These are phyloP conservation scores for Caenorhabditis remanei DNA, from an alignment of 1,140 invertebrate genomes.

Conservation along the genomic window DNA sequence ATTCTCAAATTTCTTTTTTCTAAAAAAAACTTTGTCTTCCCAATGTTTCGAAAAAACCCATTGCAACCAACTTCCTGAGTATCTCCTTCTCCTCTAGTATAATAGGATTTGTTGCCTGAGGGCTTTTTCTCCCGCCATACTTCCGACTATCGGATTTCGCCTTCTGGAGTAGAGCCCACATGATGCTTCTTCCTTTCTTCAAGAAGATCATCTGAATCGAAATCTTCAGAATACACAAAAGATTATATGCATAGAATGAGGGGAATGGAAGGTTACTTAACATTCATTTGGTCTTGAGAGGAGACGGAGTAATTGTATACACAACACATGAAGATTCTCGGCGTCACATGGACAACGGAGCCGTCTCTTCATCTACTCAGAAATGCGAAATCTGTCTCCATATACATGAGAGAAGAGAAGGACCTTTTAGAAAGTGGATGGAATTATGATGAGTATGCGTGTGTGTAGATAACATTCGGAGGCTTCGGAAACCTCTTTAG, in stretches of 20 bases:
- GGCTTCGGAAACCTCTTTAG: slow-evolving; percentile 10
- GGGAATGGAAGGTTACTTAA: slow-evolving; percentile 19
- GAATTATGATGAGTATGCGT: slow-evolving; percentile 53
- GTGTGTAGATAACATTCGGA: slow-evolving; percentile 32
- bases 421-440: slow-evolving; percentile 1
- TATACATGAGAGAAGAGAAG: neutral
- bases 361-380: slow-evolving; percentile 26
- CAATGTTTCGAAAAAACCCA: neutral
- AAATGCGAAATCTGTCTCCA: slow-evolving; percentile 54
- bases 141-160: slow-evolving; percentile 29
- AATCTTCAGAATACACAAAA: neutral
- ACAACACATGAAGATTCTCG: neutral
- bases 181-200: slow-evolving; percentile 12
- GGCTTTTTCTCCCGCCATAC: neutral
- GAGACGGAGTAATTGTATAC: neutral
- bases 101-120: slow-evolving; percentile 22
- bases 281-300: neutral
- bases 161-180: neutral
- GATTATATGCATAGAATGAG: neutral
- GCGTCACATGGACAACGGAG: neutral
- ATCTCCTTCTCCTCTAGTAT: neutral
- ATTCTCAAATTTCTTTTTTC: neutral
- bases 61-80: neutral
- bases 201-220: neutral
- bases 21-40: neutral